Evolutionary conservation across 1,140 invertebrate species (phyloP).

Genomic region (Oppia nitens): DNA sequence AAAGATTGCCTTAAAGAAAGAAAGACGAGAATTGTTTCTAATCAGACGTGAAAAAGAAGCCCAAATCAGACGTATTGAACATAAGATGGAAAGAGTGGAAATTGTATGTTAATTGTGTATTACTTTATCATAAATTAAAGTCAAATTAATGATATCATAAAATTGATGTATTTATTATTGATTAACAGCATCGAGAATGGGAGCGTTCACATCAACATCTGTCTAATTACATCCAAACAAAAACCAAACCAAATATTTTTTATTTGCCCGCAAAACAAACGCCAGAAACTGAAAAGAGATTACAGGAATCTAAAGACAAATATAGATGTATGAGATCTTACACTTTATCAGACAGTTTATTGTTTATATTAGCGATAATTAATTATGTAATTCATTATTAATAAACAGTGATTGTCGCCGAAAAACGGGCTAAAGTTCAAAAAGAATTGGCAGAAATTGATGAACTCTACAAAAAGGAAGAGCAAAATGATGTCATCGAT

Average conservation of each 20-base stretch:
- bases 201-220: constrained; percentile 57
- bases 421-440: constrained; percentile 32
- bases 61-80: constrained; percentile 71
- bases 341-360: not conserved
- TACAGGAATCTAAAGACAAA: constrained; percentile 38
- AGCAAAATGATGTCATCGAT: constrained; percentile 20
- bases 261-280: constrained; percentile 60
- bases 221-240: constrained; percentile 68
- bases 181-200: constrained; percentile 52
- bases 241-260: constrained; percentile 65
- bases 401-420: constrained; percentile 31
- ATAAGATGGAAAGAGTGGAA: constrained; percentile 67
- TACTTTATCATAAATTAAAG: not conserved
- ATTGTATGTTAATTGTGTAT: constrained; percentile 47
- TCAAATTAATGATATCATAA: not conserved
- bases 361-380: not conserved
- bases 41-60: constrained; percentile 68
- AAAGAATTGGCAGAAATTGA: constrained; percentile 30
- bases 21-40: constrained; percentile 64
- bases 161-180: not conserved
- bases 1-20: constrained; percentile 62
- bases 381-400: constrained; percentile 11
- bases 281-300: constrained; percentile 36
- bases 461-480: constrained; percentile 23
- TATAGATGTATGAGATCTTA: constrained; percentile 35